These are phyloP conservation scores for Hypolimnas misippus DNA, from an alignment of 2,888 invertebrate genomes.

Conservation along the genomic window DNA sequence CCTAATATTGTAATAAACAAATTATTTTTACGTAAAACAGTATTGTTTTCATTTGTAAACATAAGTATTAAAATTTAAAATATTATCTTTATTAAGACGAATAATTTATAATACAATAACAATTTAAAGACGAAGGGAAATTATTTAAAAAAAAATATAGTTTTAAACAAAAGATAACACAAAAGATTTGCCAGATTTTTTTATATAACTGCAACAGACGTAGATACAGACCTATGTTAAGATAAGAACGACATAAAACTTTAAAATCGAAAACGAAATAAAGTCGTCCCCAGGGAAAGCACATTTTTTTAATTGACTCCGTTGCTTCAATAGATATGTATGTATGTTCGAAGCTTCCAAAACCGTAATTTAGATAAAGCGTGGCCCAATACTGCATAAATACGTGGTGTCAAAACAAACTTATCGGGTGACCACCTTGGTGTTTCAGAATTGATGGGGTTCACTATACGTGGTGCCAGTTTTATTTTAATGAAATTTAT, in stretches of 20 bases:
- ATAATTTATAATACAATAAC: too few relatives aligned
- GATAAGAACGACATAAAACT: slow-evolving; percentile 9
- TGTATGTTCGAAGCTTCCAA: slow-evolving; percentile 71
- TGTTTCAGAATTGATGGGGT: slow-evolving; percentile 73
- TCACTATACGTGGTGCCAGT: slow-evolving; percentile 58
- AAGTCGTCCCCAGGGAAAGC: slow-evolving; percentile 46
- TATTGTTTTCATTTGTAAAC: too few relatives aligned
- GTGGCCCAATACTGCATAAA: slow-evolving; percentile 73
- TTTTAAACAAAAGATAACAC: not conserved
- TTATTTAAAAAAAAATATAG: too few relatives aligned
- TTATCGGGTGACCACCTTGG: slow-evolving; percentile 78
- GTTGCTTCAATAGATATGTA: slow-evolving; percentile 56
- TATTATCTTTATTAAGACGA: too few relatives aligned
- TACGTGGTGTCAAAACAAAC: slow-evolving; percentile 72
- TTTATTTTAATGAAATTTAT: slow-evolving; percentile 49
- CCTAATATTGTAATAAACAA: not conserved
- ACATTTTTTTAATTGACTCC: slow-evolving; percentile 65
- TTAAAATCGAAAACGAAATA: slow-evolving; percentile 37
- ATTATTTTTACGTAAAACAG: too few relatives aligned
- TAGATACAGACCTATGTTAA: slow-evolving; percentile 8
- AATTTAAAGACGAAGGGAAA: too few relatives aligned
- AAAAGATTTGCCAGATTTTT: not conserved
- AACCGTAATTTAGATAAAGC: slow-evolving; percentile 78
- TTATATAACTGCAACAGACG: not conserved
- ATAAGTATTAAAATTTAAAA: too few relatives aligned